These are phyloP conservation scores for Chromis chromis DNA, from an alignment of 2,797 vertebrate genomes.

Conservation along the genomic window DNA sequence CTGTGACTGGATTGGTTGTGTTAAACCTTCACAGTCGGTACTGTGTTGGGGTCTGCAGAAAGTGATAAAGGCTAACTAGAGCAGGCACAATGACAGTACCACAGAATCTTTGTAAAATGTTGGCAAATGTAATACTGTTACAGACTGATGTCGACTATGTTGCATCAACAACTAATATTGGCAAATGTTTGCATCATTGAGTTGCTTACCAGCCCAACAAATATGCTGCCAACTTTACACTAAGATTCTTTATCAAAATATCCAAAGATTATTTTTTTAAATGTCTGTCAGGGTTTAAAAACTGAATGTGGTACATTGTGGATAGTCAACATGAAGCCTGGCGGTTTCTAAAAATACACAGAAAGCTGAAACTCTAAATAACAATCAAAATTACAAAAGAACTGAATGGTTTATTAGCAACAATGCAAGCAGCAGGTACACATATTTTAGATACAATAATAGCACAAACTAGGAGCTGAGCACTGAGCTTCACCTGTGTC, in stretches of 20 bases:
- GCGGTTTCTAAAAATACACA: background rate
- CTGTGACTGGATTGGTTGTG: constrained; percentile 28
- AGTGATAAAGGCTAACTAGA: constrained; percentile 41
- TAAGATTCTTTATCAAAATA: constrained; percentile 5
- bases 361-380: constrained; percentile 12
- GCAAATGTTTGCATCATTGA: constrained; percentile 31
- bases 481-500: background rate
- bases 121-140: constrained; percentile 22
- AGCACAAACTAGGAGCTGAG: background rate
- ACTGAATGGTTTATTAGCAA: background rate
- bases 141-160: constrained; percentile 31
- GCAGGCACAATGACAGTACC: constrained; percentile 13
- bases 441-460: background rate
- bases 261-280: background rate
- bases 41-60: constrained; percentile 30
- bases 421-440: background rate
- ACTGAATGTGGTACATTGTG: background rate
- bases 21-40: constrained; percentile 3
- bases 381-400: background rate
- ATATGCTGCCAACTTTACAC: constrained; percentile 8
- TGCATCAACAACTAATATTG: constrained; percentile 41
- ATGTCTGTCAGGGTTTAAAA: background rate
- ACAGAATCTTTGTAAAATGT: constrained; percentile 16
- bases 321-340: background rate
- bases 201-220: constrained; percentile 13